Base-by-base conservation (phyloP, 2,797 vertebrate species). In the Poeciliopsis turneri region DNA sequence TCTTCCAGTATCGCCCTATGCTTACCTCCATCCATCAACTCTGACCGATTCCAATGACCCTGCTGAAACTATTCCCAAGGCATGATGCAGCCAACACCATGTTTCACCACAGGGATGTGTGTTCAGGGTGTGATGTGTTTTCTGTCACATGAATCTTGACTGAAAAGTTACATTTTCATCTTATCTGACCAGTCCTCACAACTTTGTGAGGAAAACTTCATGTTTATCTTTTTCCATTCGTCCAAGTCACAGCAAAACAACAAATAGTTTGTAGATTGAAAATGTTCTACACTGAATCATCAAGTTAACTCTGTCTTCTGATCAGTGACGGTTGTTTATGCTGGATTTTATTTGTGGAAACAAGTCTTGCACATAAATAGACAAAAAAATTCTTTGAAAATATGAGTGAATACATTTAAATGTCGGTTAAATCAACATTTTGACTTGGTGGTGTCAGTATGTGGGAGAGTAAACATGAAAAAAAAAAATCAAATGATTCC, bases 351-450 rank as follows among this genome's bases (percentile, higher is more conserved):
- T 66, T 66, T 39, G 18, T 39, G 23, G 18, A 66, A 66, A 39
- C 36, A 66, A 18, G 2, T 39, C 9, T 66, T 36, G 3, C 18
- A 9, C 8, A 23, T 2, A 68, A 68, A 41, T 43, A 15, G 23
- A 2, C 18, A 1, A 4, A 43, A 69, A 43, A 6, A 15, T 11
- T 41, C 12, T 6, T 66, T 23, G 20, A 25, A 16, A 69, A 25
- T 75, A 75, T 39, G 68, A 78, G 53, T 77, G 80, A 85, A 84
- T 80, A 84, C 12, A 82, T 74, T 73, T 12, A 51, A 51, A 51
- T 23, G 18, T 51, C 2, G 20, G 18, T 51, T 51, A 23, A 51
- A 51, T 73, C 78, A 68, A 78, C 73, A 71, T 88, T 86, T 88
- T 84, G 74, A 77, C 84, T 88, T 78, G 72, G 25, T n/a, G 23